Evolutionary conservation across 2,888 invertebrate genomes (phyloP).

Genomic region (Rhyacophila evoluta): DNA sequence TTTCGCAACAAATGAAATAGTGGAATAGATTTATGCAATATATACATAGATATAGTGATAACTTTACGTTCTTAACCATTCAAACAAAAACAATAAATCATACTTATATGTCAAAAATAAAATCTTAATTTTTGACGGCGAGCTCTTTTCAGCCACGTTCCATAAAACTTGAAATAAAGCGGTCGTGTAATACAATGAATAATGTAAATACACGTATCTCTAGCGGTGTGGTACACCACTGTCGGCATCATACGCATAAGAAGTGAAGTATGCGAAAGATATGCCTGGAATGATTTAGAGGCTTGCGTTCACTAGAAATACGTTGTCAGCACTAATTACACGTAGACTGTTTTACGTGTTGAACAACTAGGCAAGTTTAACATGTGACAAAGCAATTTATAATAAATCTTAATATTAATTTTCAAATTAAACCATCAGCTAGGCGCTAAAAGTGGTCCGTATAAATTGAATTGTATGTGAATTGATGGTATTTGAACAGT

Average conservation of each 20-base stretch:
- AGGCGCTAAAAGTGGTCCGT: background rate
- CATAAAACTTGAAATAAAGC: no score
- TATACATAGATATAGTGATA: no score
- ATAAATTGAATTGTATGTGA: background rate
- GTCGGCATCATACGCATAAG: background rate
- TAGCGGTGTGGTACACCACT: background rate
- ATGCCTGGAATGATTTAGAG: slow-evolving; percentile 18
- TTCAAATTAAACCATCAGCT: background rate
- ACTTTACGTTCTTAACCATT: no score
- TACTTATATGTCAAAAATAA: no score
- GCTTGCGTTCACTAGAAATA: background rate
- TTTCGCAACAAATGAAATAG: no score
- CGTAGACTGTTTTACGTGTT: slow-evolving; percentile 14
- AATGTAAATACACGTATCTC: no score
- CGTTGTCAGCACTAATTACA: slow-evolving; percentile 5
- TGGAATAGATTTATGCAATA: no score
- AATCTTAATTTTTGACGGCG: no score
- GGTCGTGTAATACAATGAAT: no score
- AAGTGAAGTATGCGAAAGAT: slow-evolving; percentile 19
- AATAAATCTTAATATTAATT: slow-evolving; percentile 5
- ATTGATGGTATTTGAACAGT: background rate
- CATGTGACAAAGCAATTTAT: slow-evolving; percentile 19
- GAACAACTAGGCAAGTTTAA: background rate
- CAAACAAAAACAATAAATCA: no score
- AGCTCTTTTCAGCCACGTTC: no score